A percentile compares a stretch with the other conserved stretches of the same genome.
These are phyloP conservation scores for Rhabdophis nuchalis DNA, from an alignment of 2,797 vertebrate species.

Conservation along the genomic window DNA sequence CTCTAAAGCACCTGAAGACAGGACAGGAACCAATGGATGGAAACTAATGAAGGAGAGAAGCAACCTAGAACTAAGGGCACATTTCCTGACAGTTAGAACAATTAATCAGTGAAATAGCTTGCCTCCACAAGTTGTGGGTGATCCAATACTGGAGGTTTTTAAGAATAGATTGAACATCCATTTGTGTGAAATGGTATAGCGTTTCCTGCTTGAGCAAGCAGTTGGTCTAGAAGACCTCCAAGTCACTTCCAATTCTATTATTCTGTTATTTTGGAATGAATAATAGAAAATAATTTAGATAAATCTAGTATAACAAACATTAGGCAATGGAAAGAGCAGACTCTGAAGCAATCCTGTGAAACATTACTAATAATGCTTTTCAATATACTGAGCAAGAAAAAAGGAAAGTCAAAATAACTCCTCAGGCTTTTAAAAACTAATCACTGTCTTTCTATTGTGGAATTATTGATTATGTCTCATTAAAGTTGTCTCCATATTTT, in stretches of 20 bases:
- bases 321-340: slow-evolving; percentile 45
- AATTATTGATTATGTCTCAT: slow-evolving; percentile 53
- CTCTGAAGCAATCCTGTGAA: slow-evolving; percentile 41
- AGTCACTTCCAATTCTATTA: too few species aligned
- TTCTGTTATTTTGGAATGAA: not conserved
- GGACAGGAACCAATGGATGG: not conserved
- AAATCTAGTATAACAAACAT: slow-evolving; percentile 53
- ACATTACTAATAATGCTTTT: slow-evolving; percentile 48
- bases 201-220: too few species aligned
- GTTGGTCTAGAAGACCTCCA: too few species aligned
- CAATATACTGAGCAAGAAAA: slow-evolving; percentile 46
- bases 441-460: slow-evolving; percentile 49
- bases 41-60: not conserved
- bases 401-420: slow-evolving; percentile 35
- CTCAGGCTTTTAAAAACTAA: slow-evolving; percentile 45
- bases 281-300: slow-evolving; percentile 42
- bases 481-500: slow-evolving; percentile 48
- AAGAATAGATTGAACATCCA: not conserved
- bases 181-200: not conserved
- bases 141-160: not conserved
- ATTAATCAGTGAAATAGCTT: not conserved
- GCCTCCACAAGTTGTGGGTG: not conserved
- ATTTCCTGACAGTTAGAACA: not conserved
- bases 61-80: not conserved
- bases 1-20: not conserved